These are phyloP conservation scores for Autographa pulchrina DNA, from an alignment of 2,888 invertebrate genomes.

Conservation along the genomic window DNA sequence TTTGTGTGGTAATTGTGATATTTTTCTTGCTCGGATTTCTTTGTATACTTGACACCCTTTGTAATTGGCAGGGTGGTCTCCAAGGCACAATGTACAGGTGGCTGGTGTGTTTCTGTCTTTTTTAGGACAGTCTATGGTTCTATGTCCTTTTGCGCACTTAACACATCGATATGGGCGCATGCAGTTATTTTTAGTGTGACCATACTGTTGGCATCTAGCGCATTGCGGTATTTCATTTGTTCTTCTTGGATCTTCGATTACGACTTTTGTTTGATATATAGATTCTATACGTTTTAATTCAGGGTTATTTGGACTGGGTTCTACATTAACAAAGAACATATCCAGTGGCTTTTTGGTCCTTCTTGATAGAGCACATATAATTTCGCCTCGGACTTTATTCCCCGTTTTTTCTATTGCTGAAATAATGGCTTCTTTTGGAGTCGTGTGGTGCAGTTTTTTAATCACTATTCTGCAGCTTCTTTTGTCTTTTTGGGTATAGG, in stretches of 20 bases:
- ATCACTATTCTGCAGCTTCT: conserved; percentile 5
- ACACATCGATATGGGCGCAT: conserved; percentile 20
- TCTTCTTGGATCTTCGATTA: conserved; percentile 15
- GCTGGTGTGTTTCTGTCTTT: conserved; percentile 16
- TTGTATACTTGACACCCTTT: conserved; percentile 29
- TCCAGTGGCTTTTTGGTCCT: conserved; percentile 11
- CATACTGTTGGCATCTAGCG: conserved; percentile 17
- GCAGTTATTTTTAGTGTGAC: conserved; percentile 12
- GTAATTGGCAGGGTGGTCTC: conserved; percentile 34
- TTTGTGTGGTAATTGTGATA: too few relatives aligned
- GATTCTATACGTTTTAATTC: background rate
- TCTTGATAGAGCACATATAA: conserved; percentile 6
- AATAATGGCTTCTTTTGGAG: background rate
- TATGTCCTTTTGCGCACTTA: conserved; percentile 9
- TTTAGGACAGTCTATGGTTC: conserved; percentile 5
- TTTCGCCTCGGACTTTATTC: conserved; percentile 10
- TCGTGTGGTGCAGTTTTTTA: background rate
- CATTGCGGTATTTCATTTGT: background rate
- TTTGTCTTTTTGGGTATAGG: background rate
- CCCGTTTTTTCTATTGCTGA: background rate
- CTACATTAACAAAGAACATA: conserved; percentile 14
- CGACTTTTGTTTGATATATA: background rate
- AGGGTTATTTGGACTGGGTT: conserved; percentile 3
- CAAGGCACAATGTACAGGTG: background rate
- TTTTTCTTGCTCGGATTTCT: conserved; percentile 14